A percentile compares a stretch with the other conserved stretches of the same genome.
Evolutionary conservation across 2,888 invertebrate genomes (phyloP).

Genomic region (Sarcophaga variegata): DNA sequence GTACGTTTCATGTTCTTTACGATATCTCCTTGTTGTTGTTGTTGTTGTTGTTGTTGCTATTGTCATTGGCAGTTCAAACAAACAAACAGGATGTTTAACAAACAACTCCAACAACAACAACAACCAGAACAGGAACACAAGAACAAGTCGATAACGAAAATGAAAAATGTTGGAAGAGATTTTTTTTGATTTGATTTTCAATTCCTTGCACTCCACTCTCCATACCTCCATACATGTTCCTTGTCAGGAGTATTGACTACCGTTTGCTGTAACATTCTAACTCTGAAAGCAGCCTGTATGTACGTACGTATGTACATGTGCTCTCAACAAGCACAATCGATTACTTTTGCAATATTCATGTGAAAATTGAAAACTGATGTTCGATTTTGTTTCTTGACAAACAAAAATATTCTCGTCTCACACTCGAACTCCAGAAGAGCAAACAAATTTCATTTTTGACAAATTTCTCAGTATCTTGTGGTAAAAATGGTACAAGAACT

Average conservation of each 20-base stretch:
- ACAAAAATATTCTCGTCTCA: neutral
- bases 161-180: neutral
- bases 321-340: neutral
- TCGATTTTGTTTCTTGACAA: neutral
- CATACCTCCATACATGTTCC: too few species aligned
- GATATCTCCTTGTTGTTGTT: neutral
- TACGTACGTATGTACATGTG: neutral
- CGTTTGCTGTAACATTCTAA: too few species aligned
- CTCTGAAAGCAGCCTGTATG: neutral
- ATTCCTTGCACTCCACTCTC: too few species aligned
- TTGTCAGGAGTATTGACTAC: too few species aligned
- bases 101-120: too few species aligned
- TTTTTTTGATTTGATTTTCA: too few species aligned
- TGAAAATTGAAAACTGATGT: slow-evolving; percentile 61
- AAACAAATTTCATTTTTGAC: too few species aligned
- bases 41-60: too few species aligned
- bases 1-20: slow-evolving; percentile 24
- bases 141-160: neutral
- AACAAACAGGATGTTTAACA: neutral
- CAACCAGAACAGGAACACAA: too few species aligned
- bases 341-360: slow-evolving; percentile 50
- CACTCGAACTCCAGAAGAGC: neutral
- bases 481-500: too few species aligned
- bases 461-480: too few species aligned
- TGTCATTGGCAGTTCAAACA: neutral